Evolutionary conservation across 2,888 invertebrate genomes (phyloP).

Genomic region (Bellardia bayeri): DNA sequence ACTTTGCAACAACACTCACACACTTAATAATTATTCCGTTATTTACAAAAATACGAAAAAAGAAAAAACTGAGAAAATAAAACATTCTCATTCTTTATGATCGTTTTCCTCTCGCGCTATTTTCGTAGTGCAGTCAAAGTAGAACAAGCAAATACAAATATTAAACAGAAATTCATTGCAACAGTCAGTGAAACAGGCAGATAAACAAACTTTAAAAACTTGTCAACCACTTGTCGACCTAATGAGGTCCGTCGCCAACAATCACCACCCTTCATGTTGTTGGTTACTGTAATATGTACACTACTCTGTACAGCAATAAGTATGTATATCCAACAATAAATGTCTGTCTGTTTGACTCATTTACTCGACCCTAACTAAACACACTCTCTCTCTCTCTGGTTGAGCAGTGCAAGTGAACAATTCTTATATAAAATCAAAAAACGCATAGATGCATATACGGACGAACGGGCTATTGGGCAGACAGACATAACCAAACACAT

Average conservation of each 20-base stretch:
- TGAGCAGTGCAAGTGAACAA: not conserved
- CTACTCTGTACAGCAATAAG: too few relatives aligned
- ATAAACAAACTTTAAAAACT: slow-evolving; percentile 24
- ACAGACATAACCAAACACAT: not conserved
- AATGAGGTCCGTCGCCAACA: not conserved
- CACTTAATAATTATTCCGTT: slow-evolving; percentile 23
- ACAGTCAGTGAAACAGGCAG: not conserved
- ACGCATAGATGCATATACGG: slow-evolving; percentile 35
- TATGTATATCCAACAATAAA: not conserved
- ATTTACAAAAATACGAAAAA: slow-evolving; percentile 35
- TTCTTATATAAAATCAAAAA: slow-evolving; percentile 55
- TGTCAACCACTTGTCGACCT: slow-evolving; percentile 1
- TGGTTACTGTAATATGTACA: not conserved
- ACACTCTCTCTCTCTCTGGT: not conserved
- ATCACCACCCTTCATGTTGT: slow-evolving; percentile 8
- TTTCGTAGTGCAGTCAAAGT: not conserved
- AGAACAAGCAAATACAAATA: not conserved
- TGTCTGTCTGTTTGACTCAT: not conserved
- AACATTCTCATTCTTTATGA: not conserved
- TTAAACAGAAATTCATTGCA: not conserved
- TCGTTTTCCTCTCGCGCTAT: not conserved
- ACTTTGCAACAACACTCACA: slow-evolving; percentile 7
- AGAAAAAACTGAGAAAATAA: not conserved
- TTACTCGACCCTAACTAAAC: not conserved
- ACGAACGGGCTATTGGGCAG: not conserved